Evolutionary conservation across 2,113 vertebrate genomes (phyloP).

Genomic region (Numenius arquata): DNA sequence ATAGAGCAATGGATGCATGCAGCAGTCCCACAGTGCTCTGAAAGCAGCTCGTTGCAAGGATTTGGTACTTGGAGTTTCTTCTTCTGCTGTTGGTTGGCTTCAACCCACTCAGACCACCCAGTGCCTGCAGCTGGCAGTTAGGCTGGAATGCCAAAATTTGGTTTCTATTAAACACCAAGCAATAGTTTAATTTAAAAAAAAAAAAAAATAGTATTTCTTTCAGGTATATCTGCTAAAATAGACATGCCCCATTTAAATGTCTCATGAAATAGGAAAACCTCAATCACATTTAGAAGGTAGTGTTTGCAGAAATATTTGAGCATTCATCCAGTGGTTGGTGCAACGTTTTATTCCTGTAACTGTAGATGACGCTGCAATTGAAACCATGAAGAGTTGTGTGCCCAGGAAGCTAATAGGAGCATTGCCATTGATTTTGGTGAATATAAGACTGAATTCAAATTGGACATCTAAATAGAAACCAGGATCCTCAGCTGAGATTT

Average conservation of each 20-base stretch:
- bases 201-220: neutral
- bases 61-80: neutral
- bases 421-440: fast-evolving
- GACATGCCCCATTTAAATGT: no score
- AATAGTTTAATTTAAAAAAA: neutral
- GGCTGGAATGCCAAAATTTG: neutral
- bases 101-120: neutral
- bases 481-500: neutral
- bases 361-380: neutral
- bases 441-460: neutral
- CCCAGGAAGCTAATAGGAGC: neutral
- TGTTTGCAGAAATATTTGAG: neutral
- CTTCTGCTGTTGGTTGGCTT: neutral
- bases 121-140: neutral
- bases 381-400: neutral
- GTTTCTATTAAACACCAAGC: neutral
- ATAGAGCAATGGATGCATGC: fast-evolving
- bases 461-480: neutral
- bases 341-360: neutral
- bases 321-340: neutral
- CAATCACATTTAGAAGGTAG: neutral
- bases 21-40: neutral
- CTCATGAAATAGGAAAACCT: neutral
- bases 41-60: neutral
- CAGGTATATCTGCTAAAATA: neutral